Conservation (phyloP, 2,888 invertebrate species). For the Tetragonisca angustula region DNA sequence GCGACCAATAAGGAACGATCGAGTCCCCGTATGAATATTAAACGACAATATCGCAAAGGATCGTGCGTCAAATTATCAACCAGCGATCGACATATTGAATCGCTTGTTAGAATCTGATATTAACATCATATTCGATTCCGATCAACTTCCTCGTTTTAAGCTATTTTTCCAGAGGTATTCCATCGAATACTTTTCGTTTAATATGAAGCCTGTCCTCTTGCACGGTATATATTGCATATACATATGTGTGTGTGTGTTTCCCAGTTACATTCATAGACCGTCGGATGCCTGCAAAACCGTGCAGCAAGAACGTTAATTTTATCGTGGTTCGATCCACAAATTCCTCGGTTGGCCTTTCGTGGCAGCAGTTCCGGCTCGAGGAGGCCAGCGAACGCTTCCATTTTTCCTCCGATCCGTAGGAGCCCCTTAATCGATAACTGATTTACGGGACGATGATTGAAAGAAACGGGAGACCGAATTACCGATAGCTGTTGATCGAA, state of each 20-base stretch:
- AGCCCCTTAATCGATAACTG: conserved; percentile 60
- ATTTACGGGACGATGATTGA: conserved; percentile 60
- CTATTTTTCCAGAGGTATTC: conserved; percentile 20
- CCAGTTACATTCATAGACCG: conserved; percentile 34
- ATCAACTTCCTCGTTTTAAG: background rate
- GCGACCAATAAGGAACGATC: no score
- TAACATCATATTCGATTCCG: conserved; percentile 3
- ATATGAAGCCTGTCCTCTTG: conserved; percentile 9
- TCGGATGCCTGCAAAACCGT: conserved; percentile 38
- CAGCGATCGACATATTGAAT: background rate
- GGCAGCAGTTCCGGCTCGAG: background rate
- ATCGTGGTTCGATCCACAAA: conserved; percentile 49
- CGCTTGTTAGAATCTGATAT: conserved; percentile 5
- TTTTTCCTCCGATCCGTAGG: conserved; percentile 17
- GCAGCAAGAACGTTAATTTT: conserved; percentile 60
- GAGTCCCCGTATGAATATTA: background rate
- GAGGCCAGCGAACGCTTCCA: conserved; percentile 4
- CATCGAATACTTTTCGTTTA: conserved; percentile 20
- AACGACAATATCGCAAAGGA: background rate
- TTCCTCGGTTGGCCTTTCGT: conserved; percentile 44
- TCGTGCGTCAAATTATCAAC: background rate
- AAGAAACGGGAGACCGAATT: conserved; percentile 36
- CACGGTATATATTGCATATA: background rate
- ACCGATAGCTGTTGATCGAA: conserved; percentile 36
- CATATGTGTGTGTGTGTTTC: background rate